Conservation (phyloP, 2,113 vertebrate genomes). For the Anser cygnoides region DNA sequence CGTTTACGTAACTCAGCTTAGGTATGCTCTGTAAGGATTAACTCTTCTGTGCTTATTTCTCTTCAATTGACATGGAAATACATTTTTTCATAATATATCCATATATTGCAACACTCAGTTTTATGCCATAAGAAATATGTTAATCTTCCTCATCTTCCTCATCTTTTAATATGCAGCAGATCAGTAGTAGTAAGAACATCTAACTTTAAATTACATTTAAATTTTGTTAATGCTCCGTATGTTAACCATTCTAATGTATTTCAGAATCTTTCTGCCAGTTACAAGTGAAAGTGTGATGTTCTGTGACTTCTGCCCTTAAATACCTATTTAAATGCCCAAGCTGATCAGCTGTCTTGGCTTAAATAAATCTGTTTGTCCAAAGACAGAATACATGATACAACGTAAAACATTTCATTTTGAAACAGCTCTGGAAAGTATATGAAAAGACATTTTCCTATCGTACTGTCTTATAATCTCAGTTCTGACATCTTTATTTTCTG, state of each 20-base stretch:
- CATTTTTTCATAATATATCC: neutral
- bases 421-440: neutral
- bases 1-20: neutral
- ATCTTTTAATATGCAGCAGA: neutral
- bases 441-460: neutral
- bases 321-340: neutral
- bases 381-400: neutral
- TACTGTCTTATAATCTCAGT: neutral
- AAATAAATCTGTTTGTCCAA: neutral
- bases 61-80: neutral
- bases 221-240: neutral
- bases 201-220: neutral
- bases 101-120: neutral
- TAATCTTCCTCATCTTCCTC: neutral
- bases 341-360: neutral
- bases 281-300: neutral
- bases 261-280: neutral
- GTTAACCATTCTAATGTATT: neutral
- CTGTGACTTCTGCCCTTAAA: neutral
- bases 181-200: neutral
- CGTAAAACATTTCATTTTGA: neutral
- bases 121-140: neutral
- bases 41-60: neutral
- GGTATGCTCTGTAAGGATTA: neutral
- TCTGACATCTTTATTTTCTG: neutral